phyloP scores from a whole-genome alignment of 2,888 invertebrate genomes.

The Lordiphosa fenestrarum region DNA sequence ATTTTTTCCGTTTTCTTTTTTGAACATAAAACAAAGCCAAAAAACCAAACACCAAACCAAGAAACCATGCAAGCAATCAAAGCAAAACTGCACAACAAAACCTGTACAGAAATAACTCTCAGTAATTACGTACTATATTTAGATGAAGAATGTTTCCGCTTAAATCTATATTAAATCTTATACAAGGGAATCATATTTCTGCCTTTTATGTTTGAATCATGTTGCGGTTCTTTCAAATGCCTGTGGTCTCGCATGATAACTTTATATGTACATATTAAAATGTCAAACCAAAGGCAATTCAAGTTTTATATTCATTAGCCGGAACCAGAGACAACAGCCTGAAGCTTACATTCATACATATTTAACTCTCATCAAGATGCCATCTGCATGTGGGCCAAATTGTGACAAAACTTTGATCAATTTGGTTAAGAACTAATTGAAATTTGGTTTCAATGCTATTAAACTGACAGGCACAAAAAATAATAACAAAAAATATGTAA shows the following conservation, averaged over 20 bases:
- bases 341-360: slow-evolving; percentile 18
- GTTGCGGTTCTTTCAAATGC: slow-evolving; percentile 10
- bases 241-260: slow-evolving; percentile 5
- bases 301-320: slow-evolving; percentile 48
- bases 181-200: slow-evolving; percentile 1
- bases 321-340: slow-evolving; percentile 8
- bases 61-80: slow-evolving; percentile 42
- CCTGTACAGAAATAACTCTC: slow-evolving; percentile 8
- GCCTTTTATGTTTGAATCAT: slow-evolving; percentile 4
- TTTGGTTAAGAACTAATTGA: slow-evolving; percentile 39
- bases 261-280: slow-evolving; percentile 26
- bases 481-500: slow-evolving; percentile 34
- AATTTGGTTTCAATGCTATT: slow-evolving; percentile 25
- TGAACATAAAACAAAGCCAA: slow-evolving; percentile 15
- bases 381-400: slow-evolving; percentile 8
- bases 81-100: slow-evolving; percentile 14
- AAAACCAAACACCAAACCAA: slow-evolving; percentile 8
- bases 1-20: slow-evolving; percentile 40
- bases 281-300: slow-evolving; percentile 39
- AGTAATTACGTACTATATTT: slow-evolving; percentile 28
- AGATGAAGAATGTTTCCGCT: slow-evolving; percentile 28
- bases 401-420: slow-evolving; percentile 39
- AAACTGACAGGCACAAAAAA: slow-evolving; percentile 20
- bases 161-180: slow-evolving; percentile 33
- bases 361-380: slow-evolving; percentile 4